A percentile compares a stretch with the other conserved stretches of the same genome.
phyloP scores from a whole-genome alignment of 2,888 invertebrate genomes.

The Drosophila trichaetosa region DNA sequence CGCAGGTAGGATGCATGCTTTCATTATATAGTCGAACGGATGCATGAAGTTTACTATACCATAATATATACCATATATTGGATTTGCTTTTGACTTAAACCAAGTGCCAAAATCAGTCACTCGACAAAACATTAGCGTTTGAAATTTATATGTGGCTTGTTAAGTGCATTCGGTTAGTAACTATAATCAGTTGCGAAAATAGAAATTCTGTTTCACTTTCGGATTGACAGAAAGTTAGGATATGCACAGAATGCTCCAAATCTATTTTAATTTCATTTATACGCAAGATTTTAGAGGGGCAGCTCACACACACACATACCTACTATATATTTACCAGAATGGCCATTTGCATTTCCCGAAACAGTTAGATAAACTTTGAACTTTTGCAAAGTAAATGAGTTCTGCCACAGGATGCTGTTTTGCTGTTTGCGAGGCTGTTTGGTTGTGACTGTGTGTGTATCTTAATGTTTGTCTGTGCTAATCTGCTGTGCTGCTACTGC shows the following conservation, averaged over 20 bases:
- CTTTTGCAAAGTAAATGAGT: slow-evolving; percentile 80
- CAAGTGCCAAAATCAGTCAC: background rate
- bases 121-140: background rate
- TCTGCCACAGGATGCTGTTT: slow-evolving; percentile 71
- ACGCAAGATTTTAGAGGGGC: background rate
- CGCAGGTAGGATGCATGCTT: background rate
- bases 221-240: background rate
- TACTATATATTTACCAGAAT: slow-evolving; percentile 46
- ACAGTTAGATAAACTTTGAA: slow-evolving; percentile 81
- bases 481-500: slow-evolving; percentile 32
- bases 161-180: background rate
- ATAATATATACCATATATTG: background rate
- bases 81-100: background rate
- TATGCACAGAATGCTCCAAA: background rate
- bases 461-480: slow-evolving; percentile 52
- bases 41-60: background rate
- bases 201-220: background rate
- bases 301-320: background rate
- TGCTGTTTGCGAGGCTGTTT: slow-evolving; percentile 55
- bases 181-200: background rate
- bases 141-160: background rate
- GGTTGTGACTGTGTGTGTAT: slow-evolving; percentile 16
- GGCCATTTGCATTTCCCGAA: slow-evolving; percentile 73
- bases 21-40: slow-evolving; percentile 3
- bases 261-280: background rate